phyloP scores from a whole-genome alignment of 2,797 vertebrate genomes.

The Chrosomus eos region DNA sequence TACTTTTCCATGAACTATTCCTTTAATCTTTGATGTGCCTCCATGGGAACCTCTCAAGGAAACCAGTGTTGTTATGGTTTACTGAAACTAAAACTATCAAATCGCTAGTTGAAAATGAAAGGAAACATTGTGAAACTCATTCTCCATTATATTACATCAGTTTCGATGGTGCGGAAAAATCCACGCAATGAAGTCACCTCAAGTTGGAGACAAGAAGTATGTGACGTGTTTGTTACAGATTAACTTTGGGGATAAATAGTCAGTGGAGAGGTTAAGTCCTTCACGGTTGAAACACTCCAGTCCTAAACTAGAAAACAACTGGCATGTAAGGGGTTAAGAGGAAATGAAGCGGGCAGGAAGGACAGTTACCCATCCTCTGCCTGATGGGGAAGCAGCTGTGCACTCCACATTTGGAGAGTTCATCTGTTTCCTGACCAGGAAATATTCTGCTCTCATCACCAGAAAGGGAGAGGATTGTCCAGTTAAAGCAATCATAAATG shows the following conservation, averaged over 20 bases:
- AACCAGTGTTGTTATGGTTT: neutral
- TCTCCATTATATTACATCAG: neutral
- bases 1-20: neutral
- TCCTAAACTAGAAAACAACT: constrained; percentile 1
- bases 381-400: constrained; percentile 57
- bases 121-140: neutral
- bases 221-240: neutral
- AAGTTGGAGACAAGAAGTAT: neutral
- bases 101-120: neutral
- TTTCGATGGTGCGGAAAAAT: constrained; percentile 2
- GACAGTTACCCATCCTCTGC: constrained; percentile 22
- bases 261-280: neutral
- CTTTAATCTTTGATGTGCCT: neutral
- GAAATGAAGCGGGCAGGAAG: constrained; percentile 47
- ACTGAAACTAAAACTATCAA: neutral
- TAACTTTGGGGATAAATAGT: constrained; percentile 9
- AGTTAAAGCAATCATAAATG: neutral
- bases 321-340: constrained; percentile 6
- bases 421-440: constrained; percentile 68
- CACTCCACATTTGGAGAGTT: constrained; percentile 33
- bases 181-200: neutral
- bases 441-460: constrained; percentile 54
- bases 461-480: constrained; percentile 57
- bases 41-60: neutral
- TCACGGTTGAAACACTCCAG: neutral